Evolutionary conservation across 2,113 vertebrate genomes (phyloP).

Genomic region (Daboia siamensis): DNA sequence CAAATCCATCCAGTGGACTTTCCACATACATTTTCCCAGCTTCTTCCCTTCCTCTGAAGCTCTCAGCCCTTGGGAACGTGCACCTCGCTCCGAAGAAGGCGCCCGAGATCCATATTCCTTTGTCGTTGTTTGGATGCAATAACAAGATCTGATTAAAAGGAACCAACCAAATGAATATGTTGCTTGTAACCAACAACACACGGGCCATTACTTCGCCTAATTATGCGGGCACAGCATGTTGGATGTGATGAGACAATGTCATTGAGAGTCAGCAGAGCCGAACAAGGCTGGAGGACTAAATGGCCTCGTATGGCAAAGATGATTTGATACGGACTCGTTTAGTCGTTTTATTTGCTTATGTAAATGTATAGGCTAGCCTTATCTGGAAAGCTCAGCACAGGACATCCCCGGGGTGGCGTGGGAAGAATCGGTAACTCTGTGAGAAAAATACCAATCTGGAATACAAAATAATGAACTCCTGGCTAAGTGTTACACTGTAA

Average conservation of each 20-base stretch:
- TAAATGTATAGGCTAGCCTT: background rate
- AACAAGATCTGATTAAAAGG: constrained; percentile 27
- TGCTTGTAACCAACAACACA: constrained; percentile 30
- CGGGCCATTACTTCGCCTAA: constrained; percentile 28
- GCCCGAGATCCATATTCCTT: background rate
- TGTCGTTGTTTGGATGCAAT: constrained; percentile 19
- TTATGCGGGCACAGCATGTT: constrained; percentile 15
- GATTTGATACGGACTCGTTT: background rate
- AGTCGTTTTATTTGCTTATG: constrained; percentile 8
- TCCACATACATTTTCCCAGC: background rate
- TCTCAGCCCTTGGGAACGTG: background rate
- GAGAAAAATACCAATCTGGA: no score
- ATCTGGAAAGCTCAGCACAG: background rate
- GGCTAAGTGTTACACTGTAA: no score
- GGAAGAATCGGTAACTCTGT: background rate
- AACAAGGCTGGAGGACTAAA: constrained; percentile 5
- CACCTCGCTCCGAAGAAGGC: background rate
- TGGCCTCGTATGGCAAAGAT: background rate
- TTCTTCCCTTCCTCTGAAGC: background rate
- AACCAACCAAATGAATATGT: background rate
- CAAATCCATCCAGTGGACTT: constrained; percentile 3
- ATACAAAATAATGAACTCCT: background rate
- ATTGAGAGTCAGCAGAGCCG: constrained; percentile 12
- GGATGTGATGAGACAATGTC: constrained; percentile 22
- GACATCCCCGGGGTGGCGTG: no score